Evolutionary conservation across 2,113 vertebrate species (phyloP), one percentile per base, ranked within the genome.

Genomic region (Nannobrachium achirus): DNA sequence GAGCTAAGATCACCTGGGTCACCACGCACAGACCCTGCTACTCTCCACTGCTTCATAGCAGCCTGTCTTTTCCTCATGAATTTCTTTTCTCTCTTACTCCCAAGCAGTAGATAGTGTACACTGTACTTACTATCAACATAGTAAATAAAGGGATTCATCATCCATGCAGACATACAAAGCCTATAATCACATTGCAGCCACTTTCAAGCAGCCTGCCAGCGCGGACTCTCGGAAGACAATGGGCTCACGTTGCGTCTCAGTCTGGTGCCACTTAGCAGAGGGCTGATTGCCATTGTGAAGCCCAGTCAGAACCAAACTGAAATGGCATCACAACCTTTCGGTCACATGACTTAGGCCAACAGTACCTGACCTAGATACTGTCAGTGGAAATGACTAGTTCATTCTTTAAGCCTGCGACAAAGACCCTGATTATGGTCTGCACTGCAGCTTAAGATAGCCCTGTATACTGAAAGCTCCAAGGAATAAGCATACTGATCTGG

Each of bases 21-120:
- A 79, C 68, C 76, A 63, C n/a, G n/a, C n/a, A n/a, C 73, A 51
- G 67, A 33, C 75, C 68, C 56, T 45, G 62, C 58, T 33, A 14
- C 56, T 55, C 44, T 49, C 3, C 33, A 53, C 51, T 65, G 72
- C 85, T 91, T 89, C 79, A 85, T 89, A 84, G 88, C 19, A 41
- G 14, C 40, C 18, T 1, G 9, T 41, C 68, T 71, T 52, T 16
- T 44, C 39, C 49, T 50, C 48, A 14, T 16, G n/a, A 14, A 14
- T 15, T 8, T 16, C 10, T 50, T 14, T 15, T 16, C 14, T 16
- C 48, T 6, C 48, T 50, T 6, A 16, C 14, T 50, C n/a, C 51
- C 73, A 81, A 62, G 56, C 79, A 56, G 16, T 25, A 4, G 20
- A 25, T 25, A 72, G 53, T 57, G 10, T 52, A 10, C 41, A 13